Base-by-base conservation (phyloP, 2,888 invertebrate species). In the Tipula lateralis region DNA sequence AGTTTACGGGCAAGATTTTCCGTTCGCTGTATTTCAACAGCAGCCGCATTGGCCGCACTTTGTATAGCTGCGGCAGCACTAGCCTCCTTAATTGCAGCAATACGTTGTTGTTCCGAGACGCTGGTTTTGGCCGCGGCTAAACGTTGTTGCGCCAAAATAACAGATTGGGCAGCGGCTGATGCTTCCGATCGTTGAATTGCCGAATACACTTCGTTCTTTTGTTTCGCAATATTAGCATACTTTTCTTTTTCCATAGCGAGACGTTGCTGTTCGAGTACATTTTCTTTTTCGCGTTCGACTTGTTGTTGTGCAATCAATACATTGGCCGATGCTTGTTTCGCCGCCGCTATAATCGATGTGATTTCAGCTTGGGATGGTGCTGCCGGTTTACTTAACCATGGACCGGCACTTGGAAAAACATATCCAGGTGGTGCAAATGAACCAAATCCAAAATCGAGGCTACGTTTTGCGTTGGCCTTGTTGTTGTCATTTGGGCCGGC, bases 211-310 rank as follows among this genome's bases (percentile, higher is more conserved):
- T 95, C 92, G 86, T 94, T 93, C 85, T 92, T 93, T 87, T 92
- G 93, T 1, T 92, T 92, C 0, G 92, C 91, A 83, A 93, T 91
- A 0, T 93, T 92, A 0, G 95, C 94, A 6, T 93, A 93, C 0
- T 94, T 92, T 88, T 95, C 95, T 88, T 94, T 95, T n/a, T 94
- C 93, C 86, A 93, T 92, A 44, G 95, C 95, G 34, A 94, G 90
- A 86, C 93, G 93, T 87, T 95, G 95, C 86, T 95, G 95, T 87
- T 93, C 91, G 5, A 94, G 88, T 0, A 95, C 94, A 0, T 93
- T 92, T 86, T 95, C 94, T 87, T 95, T 95, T 2, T 94, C 95
- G 0, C 93, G 93, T 36, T 94, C 92, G 29, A 95, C 95, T 86
- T 94, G 93, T 84, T 94, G 94, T 87, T 95, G 95, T 0, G 95